Base-by-base conservation (phyloP, 2,888 invertebrate genomes). In the Xylophagus ater region DNA sequence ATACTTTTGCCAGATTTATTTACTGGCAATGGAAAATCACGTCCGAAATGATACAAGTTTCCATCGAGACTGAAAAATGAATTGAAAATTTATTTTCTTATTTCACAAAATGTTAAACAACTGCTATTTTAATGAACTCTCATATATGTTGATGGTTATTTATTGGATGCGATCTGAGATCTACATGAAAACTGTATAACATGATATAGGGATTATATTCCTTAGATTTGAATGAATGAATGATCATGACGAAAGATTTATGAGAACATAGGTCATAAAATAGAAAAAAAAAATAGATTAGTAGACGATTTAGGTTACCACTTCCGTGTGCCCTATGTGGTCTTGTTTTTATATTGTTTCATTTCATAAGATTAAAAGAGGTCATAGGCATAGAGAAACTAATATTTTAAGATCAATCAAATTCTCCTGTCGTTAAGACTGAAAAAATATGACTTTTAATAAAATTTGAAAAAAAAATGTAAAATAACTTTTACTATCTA, bases 301-400 rank as follows among this genome's bases (percentile, higher is more conserved):
- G n/a, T n/a, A n/a, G n/a, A n/a, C n/a, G n/a, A 37, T 37, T 23
- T 37, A 24, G 37, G 37, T 31, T 37, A 37, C 31, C 31, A 37
- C 37, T 37, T 37, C 37, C 37, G 37, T 37, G 37, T 37, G 37
- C 37, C 20, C n/a, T n/a, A n/a, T n/a, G n/a, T n/a, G n/a, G n/a
- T n/a, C n/a, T n/a, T n/a, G n/a, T n/a, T n/a, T n/a, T n/a, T n/a
- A n/a, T n/a, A n/a, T n/a, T n/a, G n/a, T n/a, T n/a, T n/a, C n/a
- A n/a, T n/a, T n/a, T n/a, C n/a, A n/a, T n/a, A n/a, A n/a, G n/a
- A n/a, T n/a, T n/a, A n/a, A n/a, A n/a, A n/a, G n/a, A n/a, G n/a
- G n/a, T n/a, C n/a, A n/a, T n/a, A n/a, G n/a, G n/a, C n/a, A n/a
- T n/a, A n/a, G n/a, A n/a, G n/a, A n/a, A n/a, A n/a, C n/a, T n/a